Base-by-base conservation (phyloP, 2,797 vertebrate genomes). In the Tinamus major region DNA sequence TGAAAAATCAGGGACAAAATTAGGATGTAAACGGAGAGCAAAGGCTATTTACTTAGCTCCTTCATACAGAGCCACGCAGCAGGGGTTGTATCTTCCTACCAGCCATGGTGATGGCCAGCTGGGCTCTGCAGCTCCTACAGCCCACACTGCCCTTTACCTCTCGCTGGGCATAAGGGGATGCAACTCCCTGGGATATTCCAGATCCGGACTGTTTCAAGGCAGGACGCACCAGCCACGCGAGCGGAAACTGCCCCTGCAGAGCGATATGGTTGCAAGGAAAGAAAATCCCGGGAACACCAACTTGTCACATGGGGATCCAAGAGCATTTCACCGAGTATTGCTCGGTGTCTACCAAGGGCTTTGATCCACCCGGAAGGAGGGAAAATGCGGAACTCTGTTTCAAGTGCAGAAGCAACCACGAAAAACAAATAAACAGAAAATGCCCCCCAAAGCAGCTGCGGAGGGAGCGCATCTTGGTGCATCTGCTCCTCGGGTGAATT, bases 41-140 rank as follows among this genome's bases (percentile, higher is more conserved):
- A 35, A 29, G 55, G 27, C 71, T 2, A 13, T 23, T 51, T 29
- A 6, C 29, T 58, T 27, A 53, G 24, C 17, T 68, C 42, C 55
- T n/a, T 17, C 24, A 35, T 33, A 35, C 53, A 33, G 35, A 49
- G 27, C 42, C 13, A 1, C 1, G 6, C 0, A 23, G 65, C 26
- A 8, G 29, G 3, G n/a, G 62, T 10, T 10, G 1, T 3, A 13
- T 14, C 39, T 6, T n/a, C 7, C 42, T 10, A 16, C 19, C 5
- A 1, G 4, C 11, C 6, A 21, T 11, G 1, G 39, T 0, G 1
- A 21, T 1, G 26, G 20, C 1, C 1, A 31, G 42, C 2, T 3
- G 1, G 2, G 19, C 51, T 39, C 3, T 18, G 65, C 53, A 31
- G 49, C 58, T 80, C 51, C 49, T 23, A 13, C 26, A 18, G 26